Evolutionary conservation across 2,888 invertebrate species (phyloP).

Genomic region (Oligia fasciuncula): DNA sequence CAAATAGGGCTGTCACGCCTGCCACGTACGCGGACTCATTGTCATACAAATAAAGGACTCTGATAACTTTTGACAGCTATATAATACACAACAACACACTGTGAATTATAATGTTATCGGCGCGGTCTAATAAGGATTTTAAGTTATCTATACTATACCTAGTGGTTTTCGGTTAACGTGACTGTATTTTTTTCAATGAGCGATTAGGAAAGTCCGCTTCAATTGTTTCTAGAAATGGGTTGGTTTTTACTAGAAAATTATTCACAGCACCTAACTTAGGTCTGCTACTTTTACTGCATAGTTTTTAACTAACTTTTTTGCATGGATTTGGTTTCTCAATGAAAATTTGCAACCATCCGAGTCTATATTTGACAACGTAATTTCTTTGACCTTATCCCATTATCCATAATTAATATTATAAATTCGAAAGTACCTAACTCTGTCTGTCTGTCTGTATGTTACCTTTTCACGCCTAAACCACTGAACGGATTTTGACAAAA

Average conservation of each 20-base stretch:
- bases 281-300: neutral
- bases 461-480: too few relatives aligned
- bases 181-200: slow-evolving; percentile 47
- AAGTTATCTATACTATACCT: slow-evolving; percentile 16
- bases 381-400: neutral
- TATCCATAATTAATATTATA: too few relatives aligned
- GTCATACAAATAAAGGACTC: slow-evolving; percentile 46
- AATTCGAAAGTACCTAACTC: too few relatives aligned
- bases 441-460: too few relatives aligned
- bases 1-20: slow-evolving; percentile 60
- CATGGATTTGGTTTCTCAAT: neutral
- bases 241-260: neutral
- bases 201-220: slow-evolving; percentile 14
- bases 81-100: slow-evolving; percentile 42
- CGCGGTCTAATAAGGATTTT: slow-evolving; percentile 39
- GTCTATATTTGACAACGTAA: neutral
- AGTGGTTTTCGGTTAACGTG: slow-evolving; percentile 36
- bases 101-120: slow-evolving; percentile 58
- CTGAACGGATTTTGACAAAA: too few relatives aligned
- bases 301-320: neutral
- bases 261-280: neutral
- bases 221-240: slow-evolving; percentile 10
- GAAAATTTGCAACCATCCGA: neutral
- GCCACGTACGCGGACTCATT: slow-evolving; percentile 48
- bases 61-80: slow-evolving; percentile 51